These are phyloP conservation scores for Pristionchus arcanus DNA, from an alignment of 2,888 invertebrate genomes.

Conservation along the genomic window DNA sequence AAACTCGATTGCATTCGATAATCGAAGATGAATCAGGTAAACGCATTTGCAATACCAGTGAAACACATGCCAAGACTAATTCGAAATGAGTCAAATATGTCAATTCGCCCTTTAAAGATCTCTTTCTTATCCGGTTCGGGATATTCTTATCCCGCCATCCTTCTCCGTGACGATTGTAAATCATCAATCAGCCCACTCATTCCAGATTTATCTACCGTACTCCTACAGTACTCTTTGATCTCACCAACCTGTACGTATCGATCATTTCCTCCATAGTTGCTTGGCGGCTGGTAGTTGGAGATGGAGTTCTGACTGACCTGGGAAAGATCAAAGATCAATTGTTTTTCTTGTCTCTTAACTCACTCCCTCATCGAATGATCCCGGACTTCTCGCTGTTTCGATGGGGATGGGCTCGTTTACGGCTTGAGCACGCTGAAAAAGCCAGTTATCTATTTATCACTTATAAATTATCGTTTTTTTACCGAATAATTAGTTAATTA, in stretches of 20 bases:
- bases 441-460: background rate
- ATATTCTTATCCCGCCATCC: background rate
- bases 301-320: conserved; percentile 4
- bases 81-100: background rate
- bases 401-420: conserved; percentile 24
- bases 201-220: background rate
- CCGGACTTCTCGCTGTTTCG: background rate
- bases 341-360: background rate
- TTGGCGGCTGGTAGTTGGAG: conserved; percentile 43
- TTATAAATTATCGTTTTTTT: too few relatives aligned
- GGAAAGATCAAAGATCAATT: background rate
- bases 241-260: conserved; percentile 31
- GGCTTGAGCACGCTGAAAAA: background rate
- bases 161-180: conserved; percentile 56
- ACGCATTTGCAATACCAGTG: background rate
- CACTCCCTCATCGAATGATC: conserved; percentile 44
- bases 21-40: background rate
- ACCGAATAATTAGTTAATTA: background rate
- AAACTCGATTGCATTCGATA: too few relatives aligned
- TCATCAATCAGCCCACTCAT: conserved; percentile 55
- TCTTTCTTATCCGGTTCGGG: background rate
- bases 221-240: background rate
- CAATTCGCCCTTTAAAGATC: background rate
- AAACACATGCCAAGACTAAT: background rate
- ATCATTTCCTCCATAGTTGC: conserved; percentile 36